These are phyloP conservation scores for Drosophila anomelani DNA, from an alignment of 2,888 invertebrate genomes.

Conservation along the genomic window DNA sequence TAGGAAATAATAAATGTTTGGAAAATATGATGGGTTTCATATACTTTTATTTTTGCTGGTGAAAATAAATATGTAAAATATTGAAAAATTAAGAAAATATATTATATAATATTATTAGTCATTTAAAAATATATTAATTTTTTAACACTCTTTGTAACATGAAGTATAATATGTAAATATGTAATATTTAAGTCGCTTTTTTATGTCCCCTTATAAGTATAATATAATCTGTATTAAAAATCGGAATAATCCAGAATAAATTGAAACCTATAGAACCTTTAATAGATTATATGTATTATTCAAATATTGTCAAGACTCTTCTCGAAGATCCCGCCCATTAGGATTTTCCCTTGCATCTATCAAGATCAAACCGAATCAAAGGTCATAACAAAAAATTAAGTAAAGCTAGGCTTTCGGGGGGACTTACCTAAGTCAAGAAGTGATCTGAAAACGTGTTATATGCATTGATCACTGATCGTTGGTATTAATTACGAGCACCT, in stretches of 20 bases:
- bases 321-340: slow-evolving; percentile 1
- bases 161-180: too few relatives aligned
- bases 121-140: too few relatives aligned
- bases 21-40: not conserved
- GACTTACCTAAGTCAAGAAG: slow-evolving; percentile 47
- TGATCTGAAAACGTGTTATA: slow-evolving; percentile 29
- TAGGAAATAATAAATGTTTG: not conserved
- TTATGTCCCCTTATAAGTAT: not conserved
- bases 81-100: too few relatives aligned
- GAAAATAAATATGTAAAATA: too few relatives aligned
- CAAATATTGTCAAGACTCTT: not conserved
- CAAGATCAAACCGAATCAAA: slow-evolving; percentile 3
- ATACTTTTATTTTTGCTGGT: too few relatives aligned
- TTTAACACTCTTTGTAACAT: too few relatives aligned
- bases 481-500: slow-evolving; percentile 22
- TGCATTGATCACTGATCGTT: slow-evolving; percentile 34
- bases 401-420: slow-evolving; percentile 9
- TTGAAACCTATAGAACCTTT: not conserved
- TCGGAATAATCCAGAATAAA: not conserved
- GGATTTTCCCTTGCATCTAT: slow-evolving; percentile 20
- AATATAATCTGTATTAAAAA: not conserved
- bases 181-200: not conserved
- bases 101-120: too few relatives aligned
- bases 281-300: not conserved
- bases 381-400: slow-evolving; percentile 10